Evolutionary conservation across 2,113 vertebrate species (phyloP).

Genomic region (Burhinus bistriatus): DNA sequence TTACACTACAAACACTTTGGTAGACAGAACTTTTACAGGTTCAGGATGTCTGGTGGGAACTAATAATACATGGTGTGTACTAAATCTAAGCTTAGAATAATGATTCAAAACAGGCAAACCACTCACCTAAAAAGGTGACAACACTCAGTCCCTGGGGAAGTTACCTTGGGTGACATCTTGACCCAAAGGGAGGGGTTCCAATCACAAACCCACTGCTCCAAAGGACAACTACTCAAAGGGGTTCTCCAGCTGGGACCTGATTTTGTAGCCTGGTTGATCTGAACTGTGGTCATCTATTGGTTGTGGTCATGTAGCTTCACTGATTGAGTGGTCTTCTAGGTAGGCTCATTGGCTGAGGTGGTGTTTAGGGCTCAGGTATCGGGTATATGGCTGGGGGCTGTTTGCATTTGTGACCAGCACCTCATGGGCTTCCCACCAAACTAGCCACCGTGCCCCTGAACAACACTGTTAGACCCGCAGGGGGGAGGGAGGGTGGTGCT

Average conservation of each 20-base stretch:
- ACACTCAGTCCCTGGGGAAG: neutral
- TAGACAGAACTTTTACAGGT: neutral
- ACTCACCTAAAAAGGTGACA: neutral
- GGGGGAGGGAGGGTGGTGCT: neutral
- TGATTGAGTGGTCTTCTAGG: neutral
- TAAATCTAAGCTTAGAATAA: neutral
- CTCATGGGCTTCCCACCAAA: neutral
- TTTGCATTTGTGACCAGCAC: neutral
- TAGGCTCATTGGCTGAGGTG: neutral
- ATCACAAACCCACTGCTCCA: neutral
- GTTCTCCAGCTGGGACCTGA: no score
- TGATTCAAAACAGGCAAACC: neutral
- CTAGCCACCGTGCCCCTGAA: neutral
- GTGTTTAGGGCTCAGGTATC: neutral
- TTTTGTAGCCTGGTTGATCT: neutral
- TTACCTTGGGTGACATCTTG: neutral
- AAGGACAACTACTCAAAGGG: neutral
- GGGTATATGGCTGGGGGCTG: neutral
- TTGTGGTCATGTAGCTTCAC: neutral
- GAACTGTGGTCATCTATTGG: neutral
- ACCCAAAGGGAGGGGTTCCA: neutral
- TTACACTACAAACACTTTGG: neutral
- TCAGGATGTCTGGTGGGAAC: neutral
- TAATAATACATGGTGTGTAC: neutral
- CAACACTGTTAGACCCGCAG: neutral